Evolutionary conservation across 2,888 invertebrate species (phyloP).

Genomic region (Ophion slaviceki): DNA sequence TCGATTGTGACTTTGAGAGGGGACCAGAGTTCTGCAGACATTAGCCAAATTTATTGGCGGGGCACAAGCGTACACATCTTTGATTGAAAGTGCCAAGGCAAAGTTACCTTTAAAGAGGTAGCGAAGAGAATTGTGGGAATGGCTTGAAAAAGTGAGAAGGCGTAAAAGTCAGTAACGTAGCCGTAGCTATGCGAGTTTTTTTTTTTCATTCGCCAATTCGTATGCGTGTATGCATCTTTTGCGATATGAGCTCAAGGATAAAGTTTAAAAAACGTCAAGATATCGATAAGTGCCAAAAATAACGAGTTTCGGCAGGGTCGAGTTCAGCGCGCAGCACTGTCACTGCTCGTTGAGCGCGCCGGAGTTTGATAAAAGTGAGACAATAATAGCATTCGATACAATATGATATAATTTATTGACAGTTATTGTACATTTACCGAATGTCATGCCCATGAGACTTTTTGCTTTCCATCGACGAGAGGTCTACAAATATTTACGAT

Average conservation of each 20-base stretch:
- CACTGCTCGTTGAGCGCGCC: conserved; percentile 13
- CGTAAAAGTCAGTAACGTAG: not conserved
- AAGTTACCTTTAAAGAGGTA: too few relatives aligned
- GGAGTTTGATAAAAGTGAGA: conserved; percentile 11
- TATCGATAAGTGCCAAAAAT: conserved; percentile 23
- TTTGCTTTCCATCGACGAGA: conserved; percentile 27
- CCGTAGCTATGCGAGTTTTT: too few relatives aligned
- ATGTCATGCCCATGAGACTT: conserved; percentile 35
- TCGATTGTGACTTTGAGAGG: not conserved
- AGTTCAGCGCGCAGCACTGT: not conserved
- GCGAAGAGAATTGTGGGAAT: too few relatives aligned
- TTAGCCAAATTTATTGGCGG: not conserved
- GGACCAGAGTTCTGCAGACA: not conserved
- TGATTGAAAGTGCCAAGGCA: not conserved
- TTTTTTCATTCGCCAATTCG: not conserved
- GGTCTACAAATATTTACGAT: conserved; percentile 3
- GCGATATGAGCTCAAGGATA: conserved; percentile 1
- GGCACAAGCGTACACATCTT: not conserved
- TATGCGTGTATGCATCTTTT: not conserved
- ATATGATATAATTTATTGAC: conserved; percentile 58
- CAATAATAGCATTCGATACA: conserved; percentile 36
- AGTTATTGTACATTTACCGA: conserved; percentile 50
- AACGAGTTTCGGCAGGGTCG: conserved; percentile 5
- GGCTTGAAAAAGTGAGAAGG: not conserved
- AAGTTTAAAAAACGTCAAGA: conserved; percentile 12